Percentiles rank a stretch among this genome's conserved stretches.
These are phyloP conservation scores for Anguilla rostrata DNA, from an alignment of 2,113 vertebrate species.

Conservation along the genomic window DNA sequence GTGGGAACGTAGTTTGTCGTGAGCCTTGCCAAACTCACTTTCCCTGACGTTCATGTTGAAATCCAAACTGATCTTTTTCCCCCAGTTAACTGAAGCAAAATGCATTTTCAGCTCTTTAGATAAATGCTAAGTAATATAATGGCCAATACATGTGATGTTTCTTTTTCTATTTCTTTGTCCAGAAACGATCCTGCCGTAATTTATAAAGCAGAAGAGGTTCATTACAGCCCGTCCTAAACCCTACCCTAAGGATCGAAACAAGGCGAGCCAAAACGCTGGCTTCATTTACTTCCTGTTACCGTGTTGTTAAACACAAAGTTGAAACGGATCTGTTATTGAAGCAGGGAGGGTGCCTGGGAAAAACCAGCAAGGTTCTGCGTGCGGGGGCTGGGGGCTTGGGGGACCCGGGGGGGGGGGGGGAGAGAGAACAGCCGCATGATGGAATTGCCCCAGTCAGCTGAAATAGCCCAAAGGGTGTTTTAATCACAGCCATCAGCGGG, in stretches of 20 bases:
- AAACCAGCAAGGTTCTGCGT: constrained; percentile 31
- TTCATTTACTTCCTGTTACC: not conserved
- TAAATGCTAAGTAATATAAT: not conserved
- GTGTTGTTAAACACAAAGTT: not conserved
- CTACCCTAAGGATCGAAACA: not conserved
- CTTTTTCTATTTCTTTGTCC: too few species aligned
- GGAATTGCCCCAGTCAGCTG: constrained; percentile 43
- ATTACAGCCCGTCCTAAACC: not conserved
- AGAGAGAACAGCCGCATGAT: constrained; percentile 38
- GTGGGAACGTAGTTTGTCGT: too few species aligned
- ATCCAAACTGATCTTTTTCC: not conserved
- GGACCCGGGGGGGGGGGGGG: constrained; percentile 18
- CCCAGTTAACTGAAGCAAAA: not conserved
- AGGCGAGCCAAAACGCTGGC: not conserved
- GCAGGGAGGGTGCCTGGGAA: not conserved
- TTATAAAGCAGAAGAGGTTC: not conserved
- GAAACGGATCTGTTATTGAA: not conserved
- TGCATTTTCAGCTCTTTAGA: not conserved
- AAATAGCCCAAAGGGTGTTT: constrained; percentile 40
- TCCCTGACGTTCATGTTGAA: not conserved
- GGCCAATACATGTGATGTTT: not conserved
- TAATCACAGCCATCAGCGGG: constrained; percentile 57
- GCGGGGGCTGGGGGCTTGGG: too few species aligned
- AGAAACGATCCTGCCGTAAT: too few species aligned
- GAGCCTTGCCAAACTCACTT: too few species aligned